A percentile compares a stretch with the other conserved stretches of the same genome.
Conservation (phyloP, 2,888 invertebrate species). For the Drosophila meridiana region DNA sequence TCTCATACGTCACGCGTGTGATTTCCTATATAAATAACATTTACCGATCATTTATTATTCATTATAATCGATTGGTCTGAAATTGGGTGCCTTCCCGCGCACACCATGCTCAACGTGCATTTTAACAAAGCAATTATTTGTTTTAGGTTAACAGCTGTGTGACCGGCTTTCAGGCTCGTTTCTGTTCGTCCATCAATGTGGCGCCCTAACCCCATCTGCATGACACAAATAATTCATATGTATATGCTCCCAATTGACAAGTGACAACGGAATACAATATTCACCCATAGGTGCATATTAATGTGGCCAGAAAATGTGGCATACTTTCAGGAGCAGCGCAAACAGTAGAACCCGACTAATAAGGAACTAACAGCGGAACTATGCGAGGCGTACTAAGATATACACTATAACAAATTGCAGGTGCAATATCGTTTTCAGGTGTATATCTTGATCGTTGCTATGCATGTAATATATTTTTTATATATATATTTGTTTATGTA, state of each 20-base stretch:
- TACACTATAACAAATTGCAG: background rate
- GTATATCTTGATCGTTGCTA: too few species aligned
- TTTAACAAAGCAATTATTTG: slow-evolving; percentile 50
- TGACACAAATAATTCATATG: slow-evolving; percentile 38
- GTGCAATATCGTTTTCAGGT: background rate
- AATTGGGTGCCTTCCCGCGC: slow-evolving; percentile 35
- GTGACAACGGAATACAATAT: slow-evolving; percentile 16
- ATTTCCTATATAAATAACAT: slow-evolving; percentile 7
- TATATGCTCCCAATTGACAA: slow-evolving; percentile 54
- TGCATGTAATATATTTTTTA: too few species aligned
- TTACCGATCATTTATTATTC: slow-evolving; percentile 48
- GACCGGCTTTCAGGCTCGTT: slow-evolving; percentile 6
- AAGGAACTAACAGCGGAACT: background rate
- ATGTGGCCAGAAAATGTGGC: slow-evolving; percentile 33
- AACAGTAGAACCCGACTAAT: background rate
- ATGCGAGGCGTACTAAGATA: background rate
- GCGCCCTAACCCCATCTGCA: background rate
- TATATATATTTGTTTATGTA: too few species aligned
- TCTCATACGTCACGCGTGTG: background rate
- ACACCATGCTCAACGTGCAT: slow-evolving; percentile 24
- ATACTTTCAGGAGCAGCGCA: slow-evolving; percentile 49
- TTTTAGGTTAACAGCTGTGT: slow-evolving; percentile 37
- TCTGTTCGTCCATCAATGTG: background rate
- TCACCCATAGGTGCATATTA: slow-evolving; percentile 1
- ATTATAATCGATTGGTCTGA: slow-evolving; percentile 52